Conservation (phyloP, 2,797 vertebrate species). For the Channa striata region DNA sequence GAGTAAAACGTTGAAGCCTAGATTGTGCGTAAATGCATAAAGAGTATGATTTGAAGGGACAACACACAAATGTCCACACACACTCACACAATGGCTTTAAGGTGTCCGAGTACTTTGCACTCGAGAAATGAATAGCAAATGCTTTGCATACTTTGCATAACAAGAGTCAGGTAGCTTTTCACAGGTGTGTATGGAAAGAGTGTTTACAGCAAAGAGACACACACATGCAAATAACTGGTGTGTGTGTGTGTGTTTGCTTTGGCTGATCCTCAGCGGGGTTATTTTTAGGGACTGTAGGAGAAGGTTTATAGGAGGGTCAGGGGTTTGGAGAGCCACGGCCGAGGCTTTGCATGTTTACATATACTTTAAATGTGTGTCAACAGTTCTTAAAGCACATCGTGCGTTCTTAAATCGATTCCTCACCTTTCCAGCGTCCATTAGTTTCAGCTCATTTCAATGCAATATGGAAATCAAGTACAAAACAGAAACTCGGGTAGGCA, state of each 20-base stretch:
- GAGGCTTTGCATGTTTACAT: not conserved
- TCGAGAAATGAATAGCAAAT: slow-evolving; percentile 46
- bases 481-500: slow-evolving; percentile 6
- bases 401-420: too few species aligned
- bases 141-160: slow-evolving; percentile 78
- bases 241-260: slow-evolving; percentile 35
- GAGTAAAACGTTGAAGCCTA: slow-evolving; percentile 32
- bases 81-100: slow-evolving; percentile 12
- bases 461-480: slow-evolving; percentile 31
- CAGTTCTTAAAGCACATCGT: too few species aligned
- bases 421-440: not conserved
- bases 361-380: not conserved
- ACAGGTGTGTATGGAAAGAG: slow-evolving; percentile 75
- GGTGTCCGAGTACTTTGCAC: slow-evolving; percentile 54
- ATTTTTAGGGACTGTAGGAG: slow-evolving; percentile 32
- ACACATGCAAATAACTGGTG: slow-evolving; percentile 66
- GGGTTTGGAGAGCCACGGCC: not conserved
- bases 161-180: slow-evolving; percentile 71
- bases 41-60: slow-evolving; percentile 31
- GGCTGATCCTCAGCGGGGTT: slow-evolving; percentile 14
- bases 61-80: slow-evolving; percentile 14
- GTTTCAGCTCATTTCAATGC: slow-evolving; percentile 1
- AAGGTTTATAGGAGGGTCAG: slow-evolving; percentile 14
- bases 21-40: slow-evolving; percentile 44
- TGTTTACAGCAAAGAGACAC: slow-evolving; percentile 53